These are phyloP conservation scores for Scolopax rusticola DNA, from an alignment of 2,797 vertebrate species.

Conservation along the genomic window DNA sequence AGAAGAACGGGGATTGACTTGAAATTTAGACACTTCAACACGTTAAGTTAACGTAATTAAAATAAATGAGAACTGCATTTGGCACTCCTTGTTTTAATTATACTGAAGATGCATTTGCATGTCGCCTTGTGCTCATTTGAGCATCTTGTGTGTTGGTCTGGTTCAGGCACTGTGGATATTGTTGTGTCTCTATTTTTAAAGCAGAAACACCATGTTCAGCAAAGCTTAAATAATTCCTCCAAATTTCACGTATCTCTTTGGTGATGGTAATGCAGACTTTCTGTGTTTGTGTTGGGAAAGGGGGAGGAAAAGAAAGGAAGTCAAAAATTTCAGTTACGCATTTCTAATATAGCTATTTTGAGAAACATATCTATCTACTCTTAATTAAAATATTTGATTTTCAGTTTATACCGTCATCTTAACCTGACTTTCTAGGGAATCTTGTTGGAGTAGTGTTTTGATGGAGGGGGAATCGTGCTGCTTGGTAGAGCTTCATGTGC, in stretches of 20 bases:
- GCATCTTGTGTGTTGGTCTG: neutral
- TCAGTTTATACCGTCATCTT: neutral
- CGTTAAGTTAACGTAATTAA: neutral
- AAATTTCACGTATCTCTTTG: neutral
- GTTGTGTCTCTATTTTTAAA: neutral
- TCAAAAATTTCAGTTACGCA: neutral
- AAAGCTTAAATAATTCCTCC: neutral
- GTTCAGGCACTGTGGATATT: neutral
- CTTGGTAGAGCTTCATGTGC: neutral
- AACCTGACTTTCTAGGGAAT: neutral
- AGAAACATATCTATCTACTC: neutral
- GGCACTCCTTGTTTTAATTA: neutral
- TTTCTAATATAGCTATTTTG: neutral
- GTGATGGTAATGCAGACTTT: neutral
- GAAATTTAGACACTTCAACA: neutral
- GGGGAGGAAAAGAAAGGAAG: neutral
- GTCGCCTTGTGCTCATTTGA: neutral
- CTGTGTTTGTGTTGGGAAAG: neutral
- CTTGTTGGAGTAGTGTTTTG: neutral
- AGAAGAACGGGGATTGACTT: neutral
- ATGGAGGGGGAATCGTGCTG: neutral
- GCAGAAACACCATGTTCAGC: neutral
- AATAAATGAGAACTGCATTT: conserved; percentile 3
- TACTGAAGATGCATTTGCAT: neutral
- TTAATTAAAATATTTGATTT: neutral